phyloP scores from a whole-genome alignment of 37 sponge, comb jelly and placozoan species.

The Aplysina aerophoba region DNA sequence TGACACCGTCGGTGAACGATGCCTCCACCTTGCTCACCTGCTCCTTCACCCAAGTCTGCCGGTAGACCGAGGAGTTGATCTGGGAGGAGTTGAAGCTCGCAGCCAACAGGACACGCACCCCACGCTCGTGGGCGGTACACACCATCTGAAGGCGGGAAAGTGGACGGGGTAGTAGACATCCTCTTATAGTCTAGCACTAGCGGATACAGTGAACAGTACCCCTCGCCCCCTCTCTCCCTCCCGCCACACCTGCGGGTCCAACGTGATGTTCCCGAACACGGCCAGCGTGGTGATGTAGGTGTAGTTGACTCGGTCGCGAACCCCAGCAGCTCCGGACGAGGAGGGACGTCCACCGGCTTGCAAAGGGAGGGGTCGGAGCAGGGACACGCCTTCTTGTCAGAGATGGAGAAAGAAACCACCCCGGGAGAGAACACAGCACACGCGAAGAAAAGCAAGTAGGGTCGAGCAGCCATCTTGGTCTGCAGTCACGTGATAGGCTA shows the following conservation, averaged over 20 bases:
- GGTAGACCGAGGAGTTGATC: conserved; percentile 10
- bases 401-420: too few relatives aligned
- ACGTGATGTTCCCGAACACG: conserved; percentile 20
- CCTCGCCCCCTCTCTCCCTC: too few relatives aligned
- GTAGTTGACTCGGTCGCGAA: conserved; percentile 35
- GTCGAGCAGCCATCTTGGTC: too few relatives aligned
- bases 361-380: conserved; percentile 29
- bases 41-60: conserved; percentile 39
- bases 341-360: conserved; percentile 18
- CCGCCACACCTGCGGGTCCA: not conserved
- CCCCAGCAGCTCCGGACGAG: conserved; percentile 28
- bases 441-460: too few relatives aligned
- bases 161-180: not conserved
- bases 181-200: not conserved
- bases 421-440: too few relatives aligned
- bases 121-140: conserved; percentile 70
- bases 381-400: conserved; percentile 4
- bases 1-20: conserved; percentile 71
- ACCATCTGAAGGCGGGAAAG: conserved; percentile 28
- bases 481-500: too few relatives aligned
- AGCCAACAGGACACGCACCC: conserved; percentile 65
- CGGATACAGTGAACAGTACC: too few relatives aligned
- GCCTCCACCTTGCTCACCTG: conserved; percentile 37
- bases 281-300: conserved; percentile 42
- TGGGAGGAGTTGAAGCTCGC: conserved; percentile 41